Conservation (phyloP, 2,888 invertebrate species). For the Homarus gammarus region DNA sequence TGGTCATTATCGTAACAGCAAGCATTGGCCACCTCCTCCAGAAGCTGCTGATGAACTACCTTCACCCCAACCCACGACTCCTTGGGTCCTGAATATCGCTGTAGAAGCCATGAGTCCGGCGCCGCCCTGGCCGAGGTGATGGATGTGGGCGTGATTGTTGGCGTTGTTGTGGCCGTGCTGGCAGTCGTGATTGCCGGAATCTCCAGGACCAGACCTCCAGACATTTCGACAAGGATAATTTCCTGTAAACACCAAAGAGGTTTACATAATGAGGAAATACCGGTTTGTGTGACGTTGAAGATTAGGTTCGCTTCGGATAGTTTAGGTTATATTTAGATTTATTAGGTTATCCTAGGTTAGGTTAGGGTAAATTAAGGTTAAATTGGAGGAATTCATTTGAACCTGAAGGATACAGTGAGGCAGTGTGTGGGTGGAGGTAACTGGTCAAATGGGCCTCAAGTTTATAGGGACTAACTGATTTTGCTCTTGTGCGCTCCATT, state of each 20-base stretch:
- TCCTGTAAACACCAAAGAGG: slow-evolving; percentile 6
- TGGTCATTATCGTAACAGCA: slow-evolving; percentile 10
- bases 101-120: slow-evolving; percentile 59
- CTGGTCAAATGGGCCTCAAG: too few relatives aligned
- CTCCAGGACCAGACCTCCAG: slow-evolving; percentile 39
- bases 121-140: slow-evolving; percentile 26
- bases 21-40: slow-evolving; percentile 31
- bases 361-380: too few relatives aligned
- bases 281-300: too few relatives aligned
- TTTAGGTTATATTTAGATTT: too few relatives aligned
- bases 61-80: slow-evolving; percentile 38
- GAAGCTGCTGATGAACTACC: slow-evolving; percentile 32
- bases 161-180: background rate
- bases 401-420: too few relatives aligned
- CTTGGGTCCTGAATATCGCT: slow-evolving; percentile 23
- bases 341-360: too few relatives aligned
- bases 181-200: background rate
- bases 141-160: background rate
- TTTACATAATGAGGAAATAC: too few relatives aligned
- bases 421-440: too few relatives aligned
- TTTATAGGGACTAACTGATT: too few relatives aligned
- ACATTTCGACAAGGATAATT: slow-evolving; percentile 25
- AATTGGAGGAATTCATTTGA: too few relatives aligned
- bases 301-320: too few relatives aligned
- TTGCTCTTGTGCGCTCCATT: too few relatives aligned